Evolutionary conservation across 2,113 vertebrate species (phyloP).

Genomic region (Promerops cafer): DNA sequence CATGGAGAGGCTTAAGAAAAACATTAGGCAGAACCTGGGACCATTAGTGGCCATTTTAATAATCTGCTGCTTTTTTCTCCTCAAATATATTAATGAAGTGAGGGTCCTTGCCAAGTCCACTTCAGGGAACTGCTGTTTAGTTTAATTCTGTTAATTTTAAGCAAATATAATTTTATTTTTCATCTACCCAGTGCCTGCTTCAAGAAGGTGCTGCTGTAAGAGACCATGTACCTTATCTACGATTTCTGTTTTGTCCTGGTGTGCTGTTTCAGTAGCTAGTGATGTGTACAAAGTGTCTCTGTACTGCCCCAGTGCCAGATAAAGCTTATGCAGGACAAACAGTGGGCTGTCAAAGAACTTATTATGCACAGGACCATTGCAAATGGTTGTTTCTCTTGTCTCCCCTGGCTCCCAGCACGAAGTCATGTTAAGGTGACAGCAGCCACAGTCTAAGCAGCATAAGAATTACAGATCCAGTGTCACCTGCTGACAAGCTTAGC

Average conservation of each 20-base stretch:
- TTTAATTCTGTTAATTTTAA: not conserved
- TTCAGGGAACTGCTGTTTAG: not conserved
- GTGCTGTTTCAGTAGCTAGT: not conserved
- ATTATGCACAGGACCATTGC: not conserved
- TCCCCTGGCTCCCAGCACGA: not conserved
- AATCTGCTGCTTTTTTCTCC: not conserved
- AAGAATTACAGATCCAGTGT: not conserved
- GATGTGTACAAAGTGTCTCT: not conserved
- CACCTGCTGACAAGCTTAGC: not conserved
- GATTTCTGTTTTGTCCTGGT: not conserved
- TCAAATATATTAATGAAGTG: not conserved
- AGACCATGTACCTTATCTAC: rapidly evolving
- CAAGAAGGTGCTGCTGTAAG: not conserved
- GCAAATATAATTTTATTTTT: not conserved
- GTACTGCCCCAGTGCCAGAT: not conserved
- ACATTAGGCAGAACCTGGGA: not conserved
- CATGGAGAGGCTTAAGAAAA: not conserved
- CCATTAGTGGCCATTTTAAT: not conserved
- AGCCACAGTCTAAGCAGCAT: not conserved
- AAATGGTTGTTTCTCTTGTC: not conserved
- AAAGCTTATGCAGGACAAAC: not conserved
- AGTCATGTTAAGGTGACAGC: not conserved
- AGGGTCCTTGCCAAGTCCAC: not conserved
- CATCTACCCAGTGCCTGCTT: not conserved
- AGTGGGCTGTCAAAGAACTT: not conserved